A percentile compares a stretch with the other conserved stretches of the same genome.
Conservation (phyloP, 2,113 vertebrate species). For the Eulemur macaco region DNA sequence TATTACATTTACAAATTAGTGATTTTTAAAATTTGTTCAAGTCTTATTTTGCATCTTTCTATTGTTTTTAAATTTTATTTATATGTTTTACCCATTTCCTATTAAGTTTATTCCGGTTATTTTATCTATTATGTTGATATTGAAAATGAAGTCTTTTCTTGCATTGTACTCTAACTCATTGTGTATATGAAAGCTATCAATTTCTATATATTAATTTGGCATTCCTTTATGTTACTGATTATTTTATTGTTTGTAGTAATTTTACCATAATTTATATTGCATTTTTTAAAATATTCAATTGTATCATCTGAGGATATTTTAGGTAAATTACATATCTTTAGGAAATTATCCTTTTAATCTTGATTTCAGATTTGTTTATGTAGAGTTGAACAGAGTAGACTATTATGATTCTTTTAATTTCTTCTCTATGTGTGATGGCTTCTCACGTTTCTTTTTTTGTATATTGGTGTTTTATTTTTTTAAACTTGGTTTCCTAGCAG, state of each 20-base stretch:
- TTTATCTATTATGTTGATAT: neutral
- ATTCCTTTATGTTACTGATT: neutral
- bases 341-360: neutral
- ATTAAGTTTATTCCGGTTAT: neutral
- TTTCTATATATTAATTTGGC: neutral
- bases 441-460: neutral
- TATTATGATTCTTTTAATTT: neutral
- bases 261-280: neutral
- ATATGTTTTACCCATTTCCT: neutral
- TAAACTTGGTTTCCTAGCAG: neutral
- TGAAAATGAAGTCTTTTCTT: neutral
- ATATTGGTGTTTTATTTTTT: neutral
- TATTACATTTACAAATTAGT: neutral
- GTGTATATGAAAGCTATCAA: neutral
- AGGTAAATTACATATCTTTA: neutral
- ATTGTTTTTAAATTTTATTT: neutral
- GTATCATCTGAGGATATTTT: neutral
- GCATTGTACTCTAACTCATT: neutral
- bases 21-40: neutral
- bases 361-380: neutral
- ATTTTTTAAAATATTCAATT: neutral
- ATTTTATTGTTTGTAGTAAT: neutral
- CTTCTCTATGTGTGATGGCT: neutral
- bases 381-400: neutral
- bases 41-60: neutral